Evolutionary conservation across 1,140 invertebrate species (phyloP), one percentile per base, ranked within the genome.

Genomic region (Heliconius melpomene): DNA sequence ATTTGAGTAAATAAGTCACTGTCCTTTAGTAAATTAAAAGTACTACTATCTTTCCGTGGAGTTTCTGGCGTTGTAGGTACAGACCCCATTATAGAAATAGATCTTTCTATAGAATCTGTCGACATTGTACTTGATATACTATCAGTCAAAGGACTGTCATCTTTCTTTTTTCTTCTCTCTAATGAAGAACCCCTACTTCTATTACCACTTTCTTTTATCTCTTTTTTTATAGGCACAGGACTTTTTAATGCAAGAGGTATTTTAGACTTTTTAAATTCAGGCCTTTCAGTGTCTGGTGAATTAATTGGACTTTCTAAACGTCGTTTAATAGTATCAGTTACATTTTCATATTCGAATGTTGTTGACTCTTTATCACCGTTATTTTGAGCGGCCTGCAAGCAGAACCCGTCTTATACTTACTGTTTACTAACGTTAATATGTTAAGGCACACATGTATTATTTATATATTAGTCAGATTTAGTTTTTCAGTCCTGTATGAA

Each of bases 1-100:
- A 97, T 96, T 92, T 97, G 96, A 2, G 96, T 96, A 86, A 97
- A 97, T 3, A 97, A 92, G 60, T 95, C 95, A 88, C 96, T 97
- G 78, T 97, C 96, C 87, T 97, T 95, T 16, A 96, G 94, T 50
- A 97, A 89, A 79, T 95, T 95, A 83, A 96, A 95, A 20, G 95
- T 96, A 83, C 95, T 95, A 79, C 90, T 91, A 72, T 90, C 84
- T 72, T 89, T 88, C 29, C 82, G 81, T 2, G 86, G 83, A 16
- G 87, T 82, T 1, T 80, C 86, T 3, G 90, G 91, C 7, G 89
- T 92, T 9, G 85, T 81, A 5, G 91, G 87, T n/a, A 78, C 46
- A 70, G 89, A 87, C 26, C 74, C 73, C 36, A 74, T 46, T n/a
- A 74, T 77, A 9, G 85, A 86, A 38, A 70, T 71, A 9, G 83